These are phyloP conservation scores for Myotis lucifugus DNA, from an alignment of 2,113 vertebrate genomes.

Conservation along the genomic window DNA sequence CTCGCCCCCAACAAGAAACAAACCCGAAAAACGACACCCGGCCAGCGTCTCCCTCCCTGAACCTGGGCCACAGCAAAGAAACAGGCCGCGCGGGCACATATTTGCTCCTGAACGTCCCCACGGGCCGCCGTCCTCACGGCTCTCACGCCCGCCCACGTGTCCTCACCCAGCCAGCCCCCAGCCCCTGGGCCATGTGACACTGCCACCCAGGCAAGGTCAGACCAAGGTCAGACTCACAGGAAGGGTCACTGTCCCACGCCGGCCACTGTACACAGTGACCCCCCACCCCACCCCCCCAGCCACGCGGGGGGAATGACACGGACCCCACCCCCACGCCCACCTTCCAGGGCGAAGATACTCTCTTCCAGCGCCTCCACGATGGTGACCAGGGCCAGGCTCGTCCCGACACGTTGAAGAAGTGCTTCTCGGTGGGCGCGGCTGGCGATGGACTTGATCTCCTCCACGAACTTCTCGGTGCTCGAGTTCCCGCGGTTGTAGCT, in stretches of 20 bases:
- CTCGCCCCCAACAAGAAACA: neutral
- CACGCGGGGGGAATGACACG: no score
- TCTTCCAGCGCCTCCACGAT: constrained; percentile 95
- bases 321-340: constrained; percentile 80
- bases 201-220: neutral
- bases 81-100: neutral
- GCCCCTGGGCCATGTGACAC: neutral
- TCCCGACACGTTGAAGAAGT: constrained; percentile 99
- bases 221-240: neutral
- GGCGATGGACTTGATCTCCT: constrained; percentile 95
- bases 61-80: neutral
- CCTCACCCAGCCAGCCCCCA: neutral
- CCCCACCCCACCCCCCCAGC: no score
- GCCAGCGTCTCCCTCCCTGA: neutral
- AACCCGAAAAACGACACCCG: neutral
- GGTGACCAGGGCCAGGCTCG: constrained; percentile 90
- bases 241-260: neutral
- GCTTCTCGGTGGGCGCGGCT: constrained; percentile 90
- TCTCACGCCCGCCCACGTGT: no score
- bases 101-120: neutral
- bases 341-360: constrained; percentile 97
- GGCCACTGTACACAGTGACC: neutral
- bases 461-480: constrained; percentile 90
- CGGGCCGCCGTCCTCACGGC: neutral
- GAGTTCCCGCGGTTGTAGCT: constrained; percentile 95